Conservation (phyloP, 2,888 invertebrate species). For the Ochropacha duplaris region DNA sequence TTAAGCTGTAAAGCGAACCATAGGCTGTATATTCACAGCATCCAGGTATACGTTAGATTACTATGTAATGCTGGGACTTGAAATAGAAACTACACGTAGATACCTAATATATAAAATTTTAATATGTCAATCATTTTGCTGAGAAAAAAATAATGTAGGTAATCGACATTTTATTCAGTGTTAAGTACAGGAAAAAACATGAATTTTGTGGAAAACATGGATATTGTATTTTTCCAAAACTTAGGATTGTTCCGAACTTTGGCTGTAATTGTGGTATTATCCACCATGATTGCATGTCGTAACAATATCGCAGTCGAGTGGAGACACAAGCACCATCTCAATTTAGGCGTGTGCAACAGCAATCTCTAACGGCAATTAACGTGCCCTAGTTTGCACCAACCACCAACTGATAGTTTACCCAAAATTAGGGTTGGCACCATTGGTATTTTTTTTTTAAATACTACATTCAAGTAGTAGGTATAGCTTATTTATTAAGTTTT, state of each 20-base stretch:
- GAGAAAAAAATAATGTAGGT: too few relatives aligned
- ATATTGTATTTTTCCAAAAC: too few relatives aligned
- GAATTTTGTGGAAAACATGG: too few relatives aligned
- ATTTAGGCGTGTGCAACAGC: conserved; percentile 27
- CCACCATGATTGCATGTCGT: conserved; percentile 6
- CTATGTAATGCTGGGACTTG: background rate
- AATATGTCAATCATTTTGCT: too few relatives aligned
- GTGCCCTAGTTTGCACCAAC: conserved; percentile 24
- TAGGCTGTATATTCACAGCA: background rate
- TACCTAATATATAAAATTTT: too few relatives aligned
- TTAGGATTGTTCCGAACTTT: too few relatives aligned
- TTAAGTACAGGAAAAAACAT: too few relatives aligned
- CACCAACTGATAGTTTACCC: conserved; percentile 2
- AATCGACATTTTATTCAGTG: too few relatives aligned
- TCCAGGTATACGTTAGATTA: background rate
- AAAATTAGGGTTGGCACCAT: background rate
- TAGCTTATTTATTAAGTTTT: too few relatives aligned
- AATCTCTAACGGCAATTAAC: conserved; percentile 27
- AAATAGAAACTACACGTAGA: too few relatives aligned
- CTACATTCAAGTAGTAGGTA: background rate
- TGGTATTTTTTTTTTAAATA: background rate
- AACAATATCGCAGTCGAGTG: conserved; percentile 8
- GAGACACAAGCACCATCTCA: conserved; percentile 14
- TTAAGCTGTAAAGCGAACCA: background rate
- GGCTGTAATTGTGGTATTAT: background rate